A percentile compares a stretch with the other conserved stretches of the same genome.
Conservation (phyloP, 2,888 invertebrate genomes). For the Mythimna impura region DNA sequence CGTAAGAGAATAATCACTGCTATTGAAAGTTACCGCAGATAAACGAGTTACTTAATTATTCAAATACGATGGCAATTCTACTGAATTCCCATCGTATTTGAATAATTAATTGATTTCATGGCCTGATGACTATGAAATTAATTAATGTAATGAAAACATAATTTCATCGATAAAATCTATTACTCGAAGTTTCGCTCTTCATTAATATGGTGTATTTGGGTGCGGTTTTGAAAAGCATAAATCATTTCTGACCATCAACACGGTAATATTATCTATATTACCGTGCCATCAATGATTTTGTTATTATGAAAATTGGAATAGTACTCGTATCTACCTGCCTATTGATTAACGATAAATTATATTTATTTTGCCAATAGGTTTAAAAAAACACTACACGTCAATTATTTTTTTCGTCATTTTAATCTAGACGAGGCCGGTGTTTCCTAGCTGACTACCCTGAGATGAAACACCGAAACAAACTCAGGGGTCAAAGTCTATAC, state of each 20-base stretch:
- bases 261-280: no score
- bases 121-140: background rate
- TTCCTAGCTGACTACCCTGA: no score
- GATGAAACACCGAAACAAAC: no score
- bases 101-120: no score
- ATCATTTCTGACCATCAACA: background rate
- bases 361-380: no score
- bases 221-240: background rate
- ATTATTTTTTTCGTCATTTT: no score
- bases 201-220: background rate
- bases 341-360: background rate
- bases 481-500: no score
- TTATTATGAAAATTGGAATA: background rate
- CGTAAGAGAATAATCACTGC: background rate
- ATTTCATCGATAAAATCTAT: slow-evolving; percentile 1
- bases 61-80: slow-evolving; percentile 2
- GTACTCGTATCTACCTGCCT: background rate
- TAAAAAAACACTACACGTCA: no score
- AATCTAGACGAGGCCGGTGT: no score
- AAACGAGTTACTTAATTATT: slow-evolving; percentile 4
- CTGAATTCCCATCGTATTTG: no score
- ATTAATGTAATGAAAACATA: slow-evolving; percentile 6
- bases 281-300: background rate
- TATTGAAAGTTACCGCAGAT: slow-evolving; percentile 13
- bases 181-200: background rate